phyloP scores from a whole-genome alignment of 2,797 vertebrate species.

The Scolopax rusticola region DNA sequence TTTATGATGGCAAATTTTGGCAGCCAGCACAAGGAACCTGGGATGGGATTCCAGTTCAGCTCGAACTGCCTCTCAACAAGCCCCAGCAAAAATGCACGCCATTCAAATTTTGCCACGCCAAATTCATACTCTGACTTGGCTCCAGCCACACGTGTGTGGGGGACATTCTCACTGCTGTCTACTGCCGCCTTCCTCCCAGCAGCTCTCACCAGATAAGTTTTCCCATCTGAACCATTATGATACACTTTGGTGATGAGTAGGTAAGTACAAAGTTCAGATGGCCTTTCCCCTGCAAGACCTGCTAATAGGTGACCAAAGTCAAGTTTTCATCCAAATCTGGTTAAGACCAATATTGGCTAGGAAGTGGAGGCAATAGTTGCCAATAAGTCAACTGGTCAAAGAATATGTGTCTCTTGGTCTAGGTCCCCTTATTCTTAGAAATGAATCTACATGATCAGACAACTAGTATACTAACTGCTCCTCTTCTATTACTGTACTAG shows the following conservation, averaged over 20 bases:
- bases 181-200: accelerated
- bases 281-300: background rate
- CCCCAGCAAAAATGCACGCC: background rate
- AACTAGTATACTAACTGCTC: background rate
- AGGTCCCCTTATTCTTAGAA: background rate
- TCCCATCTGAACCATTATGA: background rate
- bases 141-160: background rate
- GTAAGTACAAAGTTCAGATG: background rate
- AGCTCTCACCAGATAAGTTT: background rate
- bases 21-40: background rate
- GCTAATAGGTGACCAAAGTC: background rate
- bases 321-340: background rate
- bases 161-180: background rate
- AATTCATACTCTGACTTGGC: accelerated
- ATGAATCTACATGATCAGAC: background rate
- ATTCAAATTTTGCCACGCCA: background rate
- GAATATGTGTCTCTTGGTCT: background rate
- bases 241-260: background rate
- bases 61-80: slow-evolving; percentile 13
- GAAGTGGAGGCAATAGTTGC: background rate
- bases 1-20: background rate
- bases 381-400: background rate
- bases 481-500: background rate
- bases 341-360: background rate
- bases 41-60: slow-evolving; percentile 15